phyloP scores from a whole-genome alignment of 2,888 invertebrate genomes.

The Philereme vetulata region DNA sequence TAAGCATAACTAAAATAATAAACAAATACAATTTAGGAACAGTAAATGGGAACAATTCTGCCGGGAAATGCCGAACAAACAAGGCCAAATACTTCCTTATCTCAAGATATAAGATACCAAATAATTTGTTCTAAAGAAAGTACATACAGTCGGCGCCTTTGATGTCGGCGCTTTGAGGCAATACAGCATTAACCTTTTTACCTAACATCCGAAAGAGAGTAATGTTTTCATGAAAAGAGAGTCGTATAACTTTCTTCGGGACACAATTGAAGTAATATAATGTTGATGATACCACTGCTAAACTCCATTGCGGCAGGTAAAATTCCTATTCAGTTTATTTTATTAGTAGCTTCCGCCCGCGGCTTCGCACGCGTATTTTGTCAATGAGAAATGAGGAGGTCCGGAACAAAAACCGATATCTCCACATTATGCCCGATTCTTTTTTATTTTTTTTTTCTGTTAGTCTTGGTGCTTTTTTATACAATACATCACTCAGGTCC shows the following conservation, averaged over 20 bases:
- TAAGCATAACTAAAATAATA: neutral
- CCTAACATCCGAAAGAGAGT: conserved; percentile 18
- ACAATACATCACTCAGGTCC: too few relatives aligned
- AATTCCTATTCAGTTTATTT: too few relatives aligned
- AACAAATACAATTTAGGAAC: neutral
- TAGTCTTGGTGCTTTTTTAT: too few relatives aligned
- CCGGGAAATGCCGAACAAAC: conserved; percentile 16
- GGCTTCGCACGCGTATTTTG: too few relatives aligned
- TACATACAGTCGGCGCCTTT: conserved; percentile 50
- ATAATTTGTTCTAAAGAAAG: conserved; percentile 49
- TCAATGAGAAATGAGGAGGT: too few relatives aligned
- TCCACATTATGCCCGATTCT: too few relatives aligned
- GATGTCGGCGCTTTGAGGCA: conserved; percentile 46
- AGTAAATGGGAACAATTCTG: conserved; percentile 6
- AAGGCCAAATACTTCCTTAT: conserved; percentile 27
- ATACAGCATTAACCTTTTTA: conserved; percentile 56
- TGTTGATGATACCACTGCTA: conserved; percentile 5
- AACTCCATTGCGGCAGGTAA: too few relatives aligned
- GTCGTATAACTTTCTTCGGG: conserved; percentile 54
- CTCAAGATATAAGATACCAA: conserved; percentile 28
- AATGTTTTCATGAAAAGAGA: conserved; percentile 39
- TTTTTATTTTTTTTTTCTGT: too few relatives aligned
- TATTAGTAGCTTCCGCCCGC: too few relatives aligned
- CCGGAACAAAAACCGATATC: too few relatives aligned
- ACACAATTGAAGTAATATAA: conserved; percentile 33